Evolutionary conservation across 2,113 vertebrate genomes (phyloP).

Genomic region (human (Homo sapiens)): GRCh38 chr18:13199001-13199500

Average conservation of each 20-base stretch:
- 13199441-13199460: neutral
- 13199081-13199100: neutral
- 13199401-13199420: neutral
- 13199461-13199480: neutral
- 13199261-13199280: neutral
- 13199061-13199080: neutral
- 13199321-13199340: neutral
- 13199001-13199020: neutral
- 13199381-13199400: neutral
- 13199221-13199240: neutral
- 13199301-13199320: neutral
- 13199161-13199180: neutral
- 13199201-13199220: no score
- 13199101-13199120: neutral
- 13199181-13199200: neutral
- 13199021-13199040: neutral
- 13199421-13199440: neutral
- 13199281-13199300: accelerated
- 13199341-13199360: neutral
- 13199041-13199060: neutral
- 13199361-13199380: neutral
- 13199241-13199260: neutral
- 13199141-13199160: neutral
- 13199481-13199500: neutral
- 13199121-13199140: neutral